A percentile compares a stretch with the other conserved stretches of the same genome.
Evolutionary conservation across 92 coral and sea anemone species (phyloP).

Genomic region (Bergia puertoricense): DNA sequence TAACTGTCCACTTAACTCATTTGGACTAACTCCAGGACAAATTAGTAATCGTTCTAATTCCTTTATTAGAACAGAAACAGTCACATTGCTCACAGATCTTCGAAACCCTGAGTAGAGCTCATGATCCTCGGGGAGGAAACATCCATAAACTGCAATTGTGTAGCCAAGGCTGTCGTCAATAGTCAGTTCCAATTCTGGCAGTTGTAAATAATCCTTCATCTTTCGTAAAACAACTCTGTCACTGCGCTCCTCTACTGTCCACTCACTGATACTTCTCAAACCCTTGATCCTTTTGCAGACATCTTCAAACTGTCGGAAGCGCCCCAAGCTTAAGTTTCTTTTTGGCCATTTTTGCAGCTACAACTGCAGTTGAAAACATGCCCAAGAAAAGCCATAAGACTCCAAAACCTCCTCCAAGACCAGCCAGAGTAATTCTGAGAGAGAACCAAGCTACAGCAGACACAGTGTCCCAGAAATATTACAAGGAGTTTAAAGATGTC

Average conservation of each 20-base stretch:
- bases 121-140: conserved; percentile 60
- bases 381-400: conserved; percentile 49
- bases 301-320: no score
- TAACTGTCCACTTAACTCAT: conserved; percentile 46
- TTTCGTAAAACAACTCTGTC: conserved; percentile 49
- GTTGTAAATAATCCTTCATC: conserved; percentile 40
- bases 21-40: conserved; percentile 57
- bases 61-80: conserved; percentile 43
- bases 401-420: conserved; percentile 32
- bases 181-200: conserved; percentile 43
- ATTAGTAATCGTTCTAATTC: conserved; percentile 23
- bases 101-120: conserved; percentile 27
- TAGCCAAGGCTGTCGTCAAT: conserved; percentile 53
- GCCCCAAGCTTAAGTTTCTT: neutral
- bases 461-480: conserved; percentile 14
- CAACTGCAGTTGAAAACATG: neutral
- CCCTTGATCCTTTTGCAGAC: conserved; percentile 1
- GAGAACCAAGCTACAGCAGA: conserved; percentile 11
- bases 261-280: conserved; percentile 48
- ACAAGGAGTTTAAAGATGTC: conserved; percentile 34
- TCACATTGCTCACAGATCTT: conserved; percentile 52
- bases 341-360: neutral
- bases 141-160: conserved; percentile 52
- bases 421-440: conserved; percentile 33
- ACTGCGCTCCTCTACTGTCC: conserved; percentile 39